phyloP scores from a whole-genome alignment of 2,797 vertebrate species.

The Siniperca obscura region DNA sequence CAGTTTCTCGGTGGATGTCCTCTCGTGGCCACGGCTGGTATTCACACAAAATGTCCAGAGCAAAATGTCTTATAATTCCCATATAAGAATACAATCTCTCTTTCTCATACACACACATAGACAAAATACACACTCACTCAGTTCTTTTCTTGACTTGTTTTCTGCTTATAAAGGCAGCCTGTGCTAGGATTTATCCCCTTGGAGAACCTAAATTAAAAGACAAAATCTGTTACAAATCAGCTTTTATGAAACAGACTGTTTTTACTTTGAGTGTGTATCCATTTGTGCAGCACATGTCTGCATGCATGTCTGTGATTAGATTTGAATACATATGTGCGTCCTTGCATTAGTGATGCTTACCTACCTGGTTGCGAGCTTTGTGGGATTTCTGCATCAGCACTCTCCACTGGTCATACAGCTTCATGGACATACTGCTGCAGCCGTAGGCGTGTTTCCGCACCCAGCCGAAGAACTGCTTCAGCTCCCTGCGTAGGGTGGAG shows the following conservation, averaged over 20 bases:
- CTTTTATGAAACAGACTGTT: conserved; percentile 7
- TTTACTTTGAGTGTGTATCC: neutral
- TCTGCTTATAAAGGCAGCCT: conserved; percentile 56
- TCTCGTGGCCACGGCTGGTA: conserved; percentile 35
- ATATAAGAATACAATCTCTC: conserved; percentile 64
- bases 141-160: conserved; percentile 53
- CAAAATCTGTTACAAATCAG: conserved; percentile 61
- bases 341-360: conserved; percentile 82
- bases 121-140: conserved; percentile 55
- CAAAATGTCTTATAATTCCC: conserved; percentile 68
- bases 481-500: conserved; percentile 93
- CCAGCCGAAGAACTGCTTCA: conserved; percentile 99
- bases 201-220: conserved; percentile 85
- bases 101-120: conserved; percentile 50
- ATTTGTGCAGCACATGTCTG: conserved; percentile 14
- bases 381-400: conserved; percentile 99
- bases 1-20: conserved; percentile 47
- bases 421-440: conserved; percentile 98
- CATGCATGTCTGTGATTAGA: conserved; percentile 7
- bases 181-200: conserved; percentile 89
- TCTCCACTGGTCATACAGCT: conserved; percentile 98
- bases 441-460: conserved; percentile 96
- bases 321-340: conserved; percentile 2
- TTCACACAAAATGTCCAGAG: conserved; percentile 49
- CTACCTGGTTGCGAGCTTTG: conserved; percentile 98